Evolutionary conservation across 2,797 vertebrate species (phyloP).

Genomic region (Oryzias dopingdopingensis): DNA sequence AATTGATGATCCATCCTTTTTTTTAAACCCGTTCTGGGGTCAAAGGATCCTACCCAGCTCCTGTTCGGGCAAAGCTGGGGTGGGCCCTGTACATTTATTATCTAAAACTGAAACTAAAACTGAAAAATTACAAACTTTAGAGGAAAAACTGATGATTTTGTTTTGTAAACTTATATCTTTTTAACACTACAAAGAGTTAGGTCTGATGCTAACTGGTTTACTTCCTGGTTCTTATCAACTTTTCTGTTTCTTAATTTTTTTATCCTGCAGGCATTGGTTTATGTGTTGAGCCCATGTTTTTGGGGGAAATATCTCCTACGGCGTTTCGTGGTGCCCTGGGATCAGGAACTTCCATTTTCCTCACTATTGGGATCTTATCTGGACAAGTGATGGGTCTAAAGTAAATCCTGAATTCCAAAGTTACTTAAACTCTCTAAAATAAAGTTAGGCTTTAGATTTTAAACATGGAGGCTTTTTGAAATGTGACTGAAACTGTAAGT

Average conservation of each 20-base stretch:
- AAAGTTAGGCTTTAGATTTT: neutral
- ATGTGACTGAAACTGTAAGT: slow-evolving; percentile 4
- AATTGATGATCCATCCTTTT: too few species aligned
- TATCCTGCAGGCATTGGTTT: slow-evolving; percentile 77
- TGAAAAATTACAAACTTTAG: too few species aligned
- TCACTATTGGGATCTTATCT: slow-evolving; percentile 84
- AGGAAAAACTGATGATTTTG: too few species aligned
- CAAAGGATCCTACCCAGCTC: too few species aligned
- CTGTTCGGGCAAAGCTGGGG: too few species aligned
- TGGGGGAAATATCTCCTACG: slow-evolving; percentile 86
- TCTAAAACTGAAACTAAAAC: too few species aligned
- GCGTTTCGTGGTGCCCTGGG: slow-evolving; percentile 81
- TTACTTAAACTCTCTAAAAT: neutral
- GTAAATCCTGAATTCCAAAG: slow-evolving; percentile 47
- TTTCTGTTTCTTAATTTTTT: neutral
- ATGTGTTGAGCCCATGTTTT: slow-evolving; percentile 86
- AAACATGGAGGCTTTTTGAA: neutral
- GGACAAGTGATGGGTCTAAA: slow-evolving; percentile 89
- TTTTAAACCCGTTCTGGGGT: too few species aligned
- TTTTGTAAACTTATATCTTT: too few species aligned
- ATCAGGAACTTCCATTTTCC: slow-evolving; percentile 85
- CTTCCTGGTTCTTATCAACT: neutral
- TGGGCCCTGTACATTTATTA: too few species aligned
- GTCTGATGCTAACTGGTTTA: neutral
- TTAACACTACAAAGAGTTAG: too few species aligned